Evolutionary conservation across 2,888 invertebrate species (phyloP), one percentile per base, ranked within the genome.

Genomic region (Ichneumoninae sp.): DNA sequence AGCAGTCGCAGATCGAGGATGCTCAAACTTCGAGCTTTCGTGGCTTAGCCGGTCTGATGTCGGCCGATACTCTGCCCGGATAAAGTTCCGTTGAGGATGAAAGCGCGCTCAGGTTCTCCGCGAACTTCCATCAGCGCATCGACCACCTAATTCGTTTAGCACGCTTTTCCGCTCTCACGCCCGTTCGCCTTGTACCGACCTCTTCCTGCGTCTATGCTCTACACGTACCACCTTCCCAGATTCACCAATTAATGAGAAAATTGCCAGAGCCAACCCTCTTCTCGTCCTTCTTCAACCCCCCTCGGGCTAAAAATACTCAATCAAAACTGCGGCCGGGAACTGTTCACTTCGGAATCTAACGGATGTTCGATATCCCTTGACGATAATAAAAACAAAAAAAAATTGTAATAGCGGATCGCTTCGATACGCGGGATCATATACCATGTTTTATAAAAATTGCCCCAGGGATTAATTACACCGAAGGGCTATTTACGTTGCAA

Each of bases 201-300:
- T 36, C 47, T 72, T 16, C 36, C 16, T 47, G 62, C 54, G 22
- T 26, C 72, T 33, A 8, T 19, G 30, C 40, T 66, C 22, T 50
- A 22, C 26, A 40, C 22, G 6, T 76, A 60, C 50, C 57, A 52
- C 60, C 57, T 62, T 69, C 8, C 85, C 81, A 90, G 89, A 91
- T 91, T 90, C 86, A 87, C 87, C 89, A 88, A 90, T 92, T 91
- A 92, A 91, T 90, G 88, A 87, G 90, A 89, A 91, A 91, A 90
- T 91, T 90, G 87, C 89, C 74, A 86, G 74, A 76, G 69, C 65
- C 36, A 40, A 40, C 13, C 52, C 13, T 26, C 66, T 7, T 40
- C 50, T 60, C 47, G 62, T 74, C 33, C 50, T 36, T 1, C 36
- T 52, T 30, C 30, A 6, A 26, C 30, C n/a, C 54, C 62, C 62